Evolutionary conservation across 2,113 vertebrate species (phyloP), one percentile per base, ranked within the genome.

Genomic region (Bufo bufo): DNA sequence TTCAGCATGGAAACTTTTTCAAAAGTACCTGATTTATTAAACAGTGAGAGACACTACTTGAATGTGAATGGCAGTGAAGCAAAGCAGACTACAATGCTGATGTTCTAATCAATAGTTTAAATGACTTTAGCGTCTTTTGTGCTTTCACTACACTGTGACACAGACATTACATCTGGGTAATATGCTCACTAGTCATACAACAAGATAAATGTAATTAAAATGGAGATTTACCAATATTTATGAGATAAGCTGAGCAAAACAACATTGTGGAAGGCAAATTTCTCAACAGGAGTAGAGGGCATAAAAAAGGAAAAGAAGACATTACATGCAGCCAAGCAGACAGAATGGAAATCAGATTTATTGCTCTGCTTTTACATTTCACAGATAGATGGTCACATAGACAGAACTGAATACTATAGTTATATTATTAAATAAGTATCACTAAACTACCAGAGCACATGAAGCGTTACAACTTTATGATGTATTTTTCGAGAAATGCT

Each of bases 171-270:
- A 66, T 52, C 82, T 69, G 63, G 33, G 82, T 84, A 69, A 69
- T 84, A 84, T 84, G 82, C 49, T 84, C 12, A 84, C 63, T 84
- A 66, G 82, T 43, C 66, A 85, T 72, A 52, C 83, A 85, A 69
- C 52, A 49, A 72, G 83, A 85, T 74, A 74, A 49, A 85, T 85
- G 83, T n/a, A 85, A 85, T 85, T 85, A 85, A 85, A 72, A 74
- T 85, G 83, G 50, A 72, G 69, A 74, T 85, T 58, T 56, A 74
- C 69, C 49, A 66, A 54, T 85, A 74, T 85, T 58, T 85, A 85
- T 85, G 65, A 74, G 83, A 59, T 19, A 47, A 52, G 83, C 69
- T 47, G 66, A 23, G 66, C 66, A 85, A 85, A 84, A 74, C 23
- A 85, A 45, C 52, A 85, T 54, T 85, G 71, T 85, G 33, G 54